phyloP scores from a whole-genome alignment of 1,140 invertebrate species.

The Teleopsis dalmanni region DNA sequence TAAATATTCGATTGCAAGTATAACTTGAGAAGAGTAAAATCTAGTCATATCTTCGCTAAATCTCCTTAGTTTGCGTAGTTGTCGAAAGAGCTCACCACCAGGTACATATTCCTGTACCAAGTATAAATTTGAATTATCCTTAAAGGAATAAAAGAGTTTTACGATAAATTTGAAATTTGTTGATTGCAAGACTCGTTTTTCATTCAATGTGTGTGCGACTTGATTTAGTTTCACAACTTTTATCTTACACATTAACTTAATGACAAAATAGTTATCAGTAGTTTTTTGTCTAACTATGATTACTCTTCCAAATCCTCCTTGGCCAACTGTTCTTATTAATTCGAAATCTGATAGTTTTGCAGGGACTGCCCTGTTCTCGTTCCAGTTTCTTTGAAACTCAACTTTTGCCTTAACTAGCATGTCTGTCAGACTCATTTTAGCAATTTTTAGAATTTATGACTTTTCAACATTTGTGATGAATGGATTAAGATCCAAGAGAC shows the following conservation, averaged over 20 bases:
- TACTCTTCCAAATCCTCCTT: constrained; percentile 98
- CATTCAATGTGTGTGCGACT: constrained; percentile 96
- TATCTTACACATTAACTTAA: constrained; percentile 99
- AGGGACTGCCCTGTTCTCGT: too few species aligned
- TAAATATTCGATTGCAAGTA: constrained; percentile 98
- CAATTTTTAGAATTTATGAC: too few species aligned
- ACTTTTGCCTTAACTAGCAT: too few species aligned
- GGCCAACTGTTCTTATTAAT: constrained; percentile 96
- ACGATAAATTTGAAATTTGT: constrained; percentile 97
- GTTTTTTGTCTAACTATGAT: constrained; percentile 99
- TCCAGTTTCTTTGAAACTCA: too few species aligned
- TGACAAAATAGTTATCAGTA: constrained; percentile 93
- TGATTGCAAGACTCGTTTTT: constrained; percentile 95
- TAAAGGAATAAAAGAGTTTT: constrained; percentile 94
- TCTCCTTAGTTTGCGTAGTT: constrained; percentile 89
- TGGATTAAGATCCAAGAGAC: too few species aligned
- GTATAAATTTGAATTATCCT: constrained; percentile 98
- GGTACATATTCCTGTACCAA: constrained; percentile 98
- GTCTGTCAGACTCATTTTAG: too few species aligned
- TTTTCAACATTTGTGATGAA: too few species aligned
- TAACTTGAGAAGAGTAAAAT: constrained; percentile 99
- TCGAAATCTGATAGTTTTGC: constrained; percentile 96
- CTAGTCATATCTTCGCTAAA: constrained; percentile 95
- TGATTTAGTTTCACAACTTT: constrained; percentile 97
- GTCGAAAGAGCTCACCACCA: constrained; percentile 98